These are phyloP conservation scores for Grallaria varia DNA, from an alignment of 2,113 vertebrate genomes.

Conservation along the genomic window DNA sequence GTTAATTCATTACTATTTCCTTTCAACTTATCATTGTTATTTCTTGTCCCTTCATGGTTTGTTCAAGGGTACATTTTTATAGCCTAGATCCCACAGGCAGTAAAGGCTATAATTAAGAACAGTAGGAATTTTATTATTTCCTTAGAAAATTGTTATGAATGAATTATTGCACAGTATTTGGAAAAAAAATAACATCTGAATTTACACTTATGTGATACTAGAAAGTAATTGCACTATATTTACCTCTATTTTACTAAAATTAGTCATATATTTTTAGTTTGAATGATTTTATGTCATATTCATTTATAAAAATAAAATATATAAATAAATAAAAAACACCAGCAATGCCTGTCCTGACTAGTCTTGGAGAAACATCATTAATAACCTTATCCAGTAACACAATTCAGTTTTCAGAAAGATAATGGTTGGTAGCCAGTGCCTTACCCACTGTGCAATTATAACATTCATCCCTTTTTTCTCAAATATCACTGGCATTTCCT, in stretches of 20 bases:
- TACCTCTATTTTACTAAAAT: background rate
- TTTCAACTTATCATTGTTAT: background rate
- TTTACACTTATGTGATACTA: rapidly evolving
- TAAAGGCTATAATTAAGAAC: background rate
- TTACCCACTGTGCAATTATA: background rate
- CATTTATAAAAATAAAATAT: background rate
- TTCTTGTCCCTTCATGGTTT: background rate
- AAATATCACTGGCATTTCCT: background rate
- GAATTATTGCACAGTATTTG: background rate
- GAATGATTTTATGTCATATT: background rate
- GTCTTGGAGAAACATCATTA: background rate
- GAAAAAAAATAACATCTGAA: background rate
- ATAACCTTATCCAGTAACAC: background rate
- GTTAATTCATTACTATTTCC: background rate
- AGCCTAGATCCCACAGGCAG: rapidly evolving
- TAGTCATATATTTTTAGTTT: background rate
- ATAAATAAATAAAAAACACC: background rate
- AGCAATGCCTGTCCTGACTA: background rate
- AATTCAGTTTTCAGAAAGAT: background rate
- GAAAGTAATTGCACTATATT: background rate
- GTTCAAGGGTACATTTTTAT: background rate
- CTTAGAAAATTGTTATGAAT: background rate
- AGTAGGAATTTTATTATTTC: background rate
- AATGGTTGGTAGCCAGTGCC: background rate
- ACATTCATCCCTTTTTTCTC: background rate